These are phyloP conservation scores for Galerucella calmariensis DNA, from an alignment of 2,888 invertebrate genomes.

Conservation along the genomic window DNA sequence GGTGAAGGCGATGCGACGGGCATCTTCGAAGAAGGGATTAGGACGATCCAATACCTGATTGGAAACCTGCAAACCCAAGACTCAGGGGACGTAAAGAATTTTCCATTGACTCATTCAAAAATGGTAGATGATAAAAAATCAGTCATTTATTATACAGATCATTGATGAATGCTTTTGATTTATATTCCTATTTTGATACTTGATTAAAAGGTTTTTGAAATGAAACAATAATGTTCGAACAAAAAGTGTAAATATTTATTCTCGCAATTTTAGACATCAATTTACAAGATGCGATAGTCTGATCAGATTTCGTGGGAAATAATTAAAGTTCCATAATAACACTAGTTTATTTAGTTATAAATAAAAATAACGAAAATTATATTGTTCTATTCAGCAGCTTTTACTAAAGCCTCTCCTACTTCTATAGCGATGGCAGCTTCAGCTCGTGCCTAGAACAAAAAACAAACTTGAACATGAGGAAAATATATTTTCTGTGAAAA, in stretches of 20 bases:
- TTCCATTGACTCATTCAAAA: no score
- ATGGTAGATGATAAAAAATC: no score
- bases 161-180: no score
- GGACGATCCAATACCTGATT: no score
- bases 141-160: no score
- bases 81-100: no score
- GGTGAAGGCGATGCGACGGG: no score
- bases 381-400: constrained; percentile 75
- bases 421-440: constrained; percentile 95
- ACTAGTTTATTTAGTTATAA: constrained; percentile 36
- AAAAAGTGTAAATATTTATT: background rate
- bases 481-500: background rate
- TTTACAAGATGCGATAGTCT: background rate
- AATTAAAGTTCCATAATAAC: background rate
- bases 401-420: constrained; percentile 92
- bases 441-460: constrained; percentile 74
- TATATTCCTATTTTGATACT: no score
- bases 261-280: background rate
- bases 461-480: background rate
- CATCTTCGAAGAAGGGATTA: no score
- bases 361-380: constrained; percentile 43
- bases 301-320: background rate
- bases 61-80: no score
- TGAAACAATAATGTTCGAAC: background rate
- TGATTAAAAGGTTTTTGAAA: background rate